These are phyloP conservation scores for Amphilophus citrinellus DNA, from an alignment of 2,113 vertebrate genomes.

Conservation along the genomic window DNA sequence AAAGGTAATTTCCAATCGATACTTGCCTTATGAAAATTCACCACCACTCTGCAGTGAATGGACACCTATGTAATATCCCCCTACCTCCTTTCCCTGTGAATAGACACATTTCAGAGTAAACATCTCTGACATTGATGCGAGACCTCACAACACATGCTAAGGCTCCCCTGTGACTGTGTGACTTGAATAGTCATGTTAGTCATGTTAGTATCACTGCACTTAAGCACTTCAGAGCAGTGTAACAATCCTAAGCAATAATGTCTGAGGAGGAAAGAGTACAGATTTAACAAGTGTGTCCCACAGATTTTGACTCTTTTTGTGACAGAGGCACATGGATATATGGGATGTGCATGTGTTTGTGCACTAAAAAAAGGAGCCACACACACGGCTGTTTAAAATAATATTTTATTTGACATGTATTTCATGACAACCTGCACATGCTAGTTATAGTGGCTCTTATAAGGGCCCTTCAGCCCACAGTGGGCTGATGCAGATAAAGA, in stretches of 20 bases:
- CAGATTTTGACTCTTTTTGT: background rate
- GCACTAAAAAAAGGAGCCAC: background rate
- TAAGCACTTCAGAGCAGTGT: background rate
- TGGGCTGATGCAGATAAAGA: background rate
- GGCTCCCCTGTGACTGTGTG: background rate
- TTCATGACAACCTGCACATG: too few species aligned
- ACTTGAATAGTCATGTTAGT: constrained; percentile 9
- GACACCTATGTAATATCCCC: background rate
- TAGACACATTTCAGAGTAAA: constrained; percentile 33
- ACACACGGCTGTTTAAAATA: background rate
- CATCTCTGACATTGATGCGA: constrained; percentile 5
- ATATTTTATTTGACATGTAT: too few species aligned
- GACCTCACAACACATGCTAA: background rate
- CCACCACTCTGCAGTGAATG: background rate
- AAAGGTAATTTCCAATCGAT: constrained; percentile 48
- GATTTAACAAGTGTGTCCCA: background rate
- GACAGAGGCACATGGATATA: background rate
- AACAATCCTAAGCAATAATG: background rate
- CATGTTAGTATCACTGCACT: background rate
- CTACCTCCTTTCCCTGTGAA: constrained; percentile 4
- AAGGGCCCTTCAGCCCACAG: background rate
- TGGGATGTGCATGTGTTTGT: background rate
- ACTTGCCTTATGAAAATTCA: constrained; percentile 53
- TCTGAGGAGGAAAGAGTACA: background rate
- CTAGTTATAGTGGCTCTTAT: background rate